Evolutionary conservation across 2,113 vertebrate species (phyloP), one percentile per base, ranked within the genome.

Genomic region (Xenus cinereus): DNA sequence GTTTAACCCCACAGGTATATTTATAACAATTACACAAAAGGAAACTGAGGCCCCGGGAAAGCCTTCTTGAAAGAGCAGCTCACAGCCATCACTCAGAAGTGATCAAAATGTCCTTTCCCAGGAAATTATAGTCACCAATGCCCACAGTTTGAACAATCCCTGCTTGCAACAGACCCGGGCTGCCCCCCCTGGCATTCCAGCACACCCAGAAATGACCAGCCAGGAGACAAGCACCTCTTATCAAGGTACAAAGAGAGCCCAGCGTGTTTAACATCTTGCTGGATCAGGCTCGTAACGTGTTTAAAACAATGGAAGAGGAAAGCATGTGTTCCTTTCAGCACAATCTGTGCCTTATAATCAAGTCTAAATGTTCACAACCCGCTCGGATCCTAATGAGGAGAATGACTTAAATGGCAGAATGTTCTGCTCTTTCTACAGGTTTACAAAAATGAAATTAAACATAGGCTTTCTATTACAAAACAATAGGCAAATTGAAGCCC

Each of bases 401-500:
- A 96, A 94, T 79, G 89, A 93, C 95, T 98, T 97, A 94, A 97
- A 93, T 74, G 89, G 90, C 85, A 92, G 83, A 96, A 95, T 90
- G 95, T 95, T 96, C 79, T 80, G 94, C 92, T 97, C 95, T 97
- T 97, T 95, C 97, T 97, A 93, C 97, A 97, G 97, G 97, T 98
- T 97, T 98, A 92, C 96, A 97, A 86, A 98, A 98, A 96, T 97
- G 95, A 97, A 97, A 98, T 98, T 97, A 98, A 98, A 97, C 95
- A 94, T 54, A 84, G 97, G 96, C 94, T 98, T 98, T 96, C 97
- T 97, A 98, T 98, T 98, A 97, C 94, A 96, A 98, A 98, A 98
- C 98, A 98, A 98, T 98, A 95, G 97, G 97, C 94, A 98, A 98
- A 98, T 96, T 98, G 98, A 98, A 98, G 97, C 89, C 97, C 98